These are phyloP conservation scores for Sceliomorpha sp. DNA, from an alignment of 2,888 invertebrate species.

Conservation along the genomic window DNA sequence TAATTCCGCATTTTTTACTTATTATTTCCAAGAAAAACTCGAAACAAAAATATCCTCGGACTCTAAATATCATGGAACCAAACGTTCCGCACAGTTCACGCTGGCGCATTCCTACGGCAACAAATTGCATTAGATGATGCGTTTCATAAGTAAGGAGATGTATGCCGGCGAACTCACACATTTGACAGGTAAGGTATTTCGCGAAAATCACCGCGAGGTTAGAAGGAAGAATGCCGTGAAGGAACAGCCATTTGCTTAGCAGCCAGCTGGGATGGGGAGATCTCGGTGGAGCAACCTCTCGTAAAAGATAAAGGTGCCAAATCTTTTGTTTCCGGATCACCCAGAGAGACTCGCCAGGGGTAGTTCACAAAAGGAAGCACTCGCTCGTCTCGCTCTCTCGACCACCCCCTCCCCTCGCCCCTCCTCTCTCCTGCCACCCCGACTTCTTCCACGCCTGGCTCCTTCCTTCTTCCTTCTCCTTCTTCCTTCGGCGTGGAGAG, in stretches of 20 bases:
- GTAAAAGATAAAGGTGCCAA: conserved; percentile 66
- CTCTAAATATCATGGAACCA: too few relatives aligned
- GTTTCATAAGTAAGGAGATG: conserved; percentile 34
- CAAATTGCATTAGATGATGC: conserved; percentile 21
- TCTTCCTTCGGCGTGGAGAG: background rate
- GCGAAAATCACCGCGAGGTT: conserved; percentile 16
- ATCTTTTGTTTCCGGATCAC: conserved; percentile 67
- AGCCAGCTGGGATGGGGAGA: conserved; percentile 3
- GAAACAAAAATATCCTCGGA: too few relatives aligned
- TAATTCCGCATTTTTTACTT: too few relatives aligned
- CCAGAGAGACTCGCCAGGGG: conserved; percentile 42
- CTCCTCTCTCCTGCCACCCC: background rate
- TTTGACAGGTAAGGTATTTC: conserved; percentile 12
- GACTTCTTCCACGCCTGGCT: too few relatives aligned
- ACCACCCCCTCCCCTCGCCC: conserved; percentile 24
- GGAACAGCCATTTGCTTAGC: conserved; percentile 20
- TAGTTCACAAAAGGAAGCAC: conserved; percentile 55
- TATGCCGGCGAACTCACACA: conserved; percentile 4
- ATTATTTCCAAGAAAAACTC: too few relatives aligned
- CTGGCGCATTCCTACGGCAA: conserved; percentile 8
- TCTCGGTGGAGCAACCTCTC: too few relatives aligned
- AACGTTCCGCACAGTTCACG: too few relatives aligned
- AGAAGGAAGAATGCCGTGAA: conserved; percentile 9
- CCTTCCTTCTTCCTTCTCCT: too few relatives aligned
- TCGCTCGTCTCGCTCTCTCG: conserved; percentile 50